Evolutionary conservation across 1,140 invertebrate species (phyloP), one percentile per base, ranked within the genome.

Genomic region (Ceratina calcarata): DNA sequence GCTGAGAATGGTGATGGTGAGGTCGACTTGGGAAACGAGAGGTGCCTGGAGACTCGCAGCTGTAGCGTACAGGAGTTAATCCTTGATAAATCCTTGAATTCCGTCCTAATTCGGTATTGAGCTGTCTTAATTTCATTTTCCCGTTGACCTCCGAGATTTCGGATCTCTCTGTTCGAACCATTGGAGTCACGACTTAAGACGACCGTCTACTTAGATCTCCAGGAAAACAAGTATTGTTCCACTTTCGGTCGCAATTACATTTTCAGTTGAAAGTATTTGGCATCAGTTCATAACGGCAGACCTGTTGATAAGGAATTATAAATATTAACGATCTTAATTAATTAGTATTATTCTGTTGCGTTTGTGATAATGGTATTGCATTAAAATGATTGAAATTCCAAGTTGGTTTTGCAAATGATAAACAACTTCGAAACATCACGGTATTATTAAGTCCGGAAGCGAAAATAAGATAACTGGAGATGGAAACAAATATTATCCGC

Each of bases 21-120:
- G 75, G 79, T 87, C 74, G 74, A 87, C 77, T 86, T 82, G 78
- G 81, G 75, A 73, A 87, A 85, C 75, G 79, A 81, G 80, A 84
- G 77, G 71, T 61, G 70, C 81, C 53, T 70, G 51, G 75, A 68
- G 80, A 81, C 78, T 79, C 80, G 61, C 82, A 87, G 85, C 81
- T 81, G 82, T 80, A 84, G 12, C 84, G 86, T 84, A 84, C 80
- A 87, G 78, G 80, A 89, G 88, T 87, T 89, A 89, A 89, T 89
- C 88, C 88, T 86, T 89, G 88, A 89, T 89, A 89, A 89, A 89
- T 89, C 88, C 88, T 87, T 74, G 57, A 89, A 89, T 82, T 89
- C 80, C 70, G 74, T 74, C 71, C 86, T 89, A 89, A 89, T 89
- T 89, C 88, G 72, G 86, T 88, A 89, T 88, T 80, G 87, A 88